These are phyloP conservation scores for Tupaia chinensis DNA, from an alignment of 2,113 vertebrate species.

Conservation along the genomic window DNA sequence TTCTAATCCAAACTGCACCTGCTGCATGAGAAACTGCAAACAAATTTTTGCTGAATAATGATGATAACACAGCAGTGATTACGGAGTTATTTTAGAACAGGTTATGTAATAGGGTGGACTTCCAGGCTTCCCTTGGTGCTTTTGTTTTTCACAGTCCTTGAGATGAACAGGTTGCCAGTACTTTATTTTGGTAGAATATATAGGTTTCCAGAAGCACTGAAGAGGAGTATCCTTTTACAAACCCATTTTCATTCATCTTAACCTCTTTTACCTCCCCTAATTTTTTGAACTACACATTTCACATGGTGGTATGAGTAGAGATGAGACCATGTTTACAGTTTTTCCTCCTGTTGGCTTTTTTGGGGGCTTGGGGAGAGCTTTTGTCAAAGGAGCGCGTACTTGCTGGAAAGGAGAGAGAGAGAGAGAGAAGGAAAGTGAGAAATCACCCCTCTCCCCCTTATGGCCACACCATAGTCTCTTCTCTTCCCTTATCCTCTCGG, in stretches of 20 bases:
- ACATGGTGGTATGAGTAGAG: neutral
- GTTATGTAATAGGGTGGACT: neutral
- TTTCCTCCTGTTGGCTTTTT: neutral
- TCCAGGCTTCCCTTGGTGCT: neutral
- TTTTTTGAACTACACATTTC: neutral
- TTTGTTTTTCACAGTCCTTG: neutral
- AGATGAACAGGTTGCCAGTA: neutral
- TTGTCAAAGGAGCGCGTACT: no score
- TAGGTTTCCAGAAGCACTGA: neutral
- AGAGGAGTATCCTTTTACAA: neutral
- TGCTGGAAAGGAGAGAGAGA: no score
- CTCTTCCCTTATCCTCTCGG: no score
- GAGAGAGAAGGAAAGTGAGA: no score
- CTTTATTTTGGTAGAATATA: neutral
- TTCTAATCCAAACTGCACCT: neutral
- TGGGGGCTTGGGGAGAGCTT: no score
- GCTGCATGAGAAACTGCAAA: neutral
- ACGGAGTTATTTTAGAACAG: neutral
- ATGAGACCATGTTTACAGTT: neutral
- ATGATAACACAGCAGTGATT: neutral
- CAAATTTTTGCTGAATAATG: neutral
- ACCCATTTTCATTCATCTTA: neutral
- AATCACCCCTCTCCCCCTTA: no score
- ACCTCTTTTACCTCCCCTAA: neutral
- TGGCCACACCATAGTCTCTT: no score